Evolutionary conservation across 2,113 vertebrate species (phyloP).

Genomic region (Nothobranchius kuhntae): DNA sequence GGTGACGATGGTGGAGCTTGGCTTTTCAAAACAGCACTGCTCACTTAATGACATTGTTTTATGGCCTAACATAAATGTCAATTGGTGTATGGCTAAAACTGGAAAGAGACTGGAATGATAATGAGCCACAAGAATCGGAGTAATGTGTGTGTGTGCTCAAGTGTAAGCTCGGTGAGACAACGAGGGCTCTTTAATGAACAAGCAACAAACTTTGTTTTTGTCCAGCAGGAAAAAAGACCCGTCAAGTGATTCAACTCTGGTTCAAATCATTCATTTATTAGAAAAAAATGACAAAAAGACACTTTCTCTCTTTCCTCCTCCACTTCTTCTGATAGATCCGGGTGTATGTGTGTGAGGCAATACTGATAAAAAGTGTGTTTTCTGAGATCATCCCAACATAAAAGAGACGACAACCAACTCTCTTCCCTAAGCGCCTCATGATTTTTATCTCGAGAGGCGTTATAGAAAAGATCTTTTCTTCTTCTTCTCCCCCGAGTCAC

Average conservation of each 20-base stretch:
- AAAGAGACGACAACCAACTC: conserved; percentile 39
- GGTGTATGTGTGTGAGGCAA: conserved; percentile 46
- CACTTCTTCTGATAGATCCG: conserved; percentile 28
- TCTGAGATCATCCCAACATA: conserved; percentile 65
- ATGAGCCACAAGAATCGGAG: conserved; percentile 30
- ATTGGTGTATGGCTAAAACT: conserved; percentile 52
- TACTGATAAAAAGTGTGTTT: conserved; percentile 19
- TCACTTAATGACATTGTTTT: conserved; percentile 61
- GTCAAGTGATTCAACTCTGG: background rate
- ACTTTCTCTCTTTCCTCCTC: no score
- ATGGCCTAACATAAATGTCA: conserved; percentile 48
- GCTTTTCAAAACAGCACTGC: conserved; percentile 48
- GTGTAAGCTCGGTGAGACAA: conserved; percentile 3
- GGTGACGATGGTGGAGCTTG: background rate
- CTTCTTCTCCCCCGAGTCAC: conserved; percentile 5
- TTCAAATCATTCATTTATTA: background rate
- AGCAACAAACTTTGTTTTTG: background rate
- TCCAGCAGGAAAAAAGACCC: background rate
- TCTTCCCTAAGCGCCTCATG: background rate
- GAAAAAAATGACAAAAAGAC: background rate
- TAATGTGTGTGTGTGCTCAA: conserved; percentile 6
- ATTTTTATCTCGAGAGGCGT: no score
- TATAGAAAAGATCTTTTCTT: no score
- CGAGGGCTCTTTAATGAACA: conserved; percentile 16
- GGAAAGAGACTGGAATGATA: conserved; percentile 45